A percentile compares a stretch with the other conserved stretches of the same genome.
These are phyloP conservation scores for Brachionus asplanchnoidis DNA, from an alignment of 1,140 invertebrate species.

Conservation along the genomic window DNA sequence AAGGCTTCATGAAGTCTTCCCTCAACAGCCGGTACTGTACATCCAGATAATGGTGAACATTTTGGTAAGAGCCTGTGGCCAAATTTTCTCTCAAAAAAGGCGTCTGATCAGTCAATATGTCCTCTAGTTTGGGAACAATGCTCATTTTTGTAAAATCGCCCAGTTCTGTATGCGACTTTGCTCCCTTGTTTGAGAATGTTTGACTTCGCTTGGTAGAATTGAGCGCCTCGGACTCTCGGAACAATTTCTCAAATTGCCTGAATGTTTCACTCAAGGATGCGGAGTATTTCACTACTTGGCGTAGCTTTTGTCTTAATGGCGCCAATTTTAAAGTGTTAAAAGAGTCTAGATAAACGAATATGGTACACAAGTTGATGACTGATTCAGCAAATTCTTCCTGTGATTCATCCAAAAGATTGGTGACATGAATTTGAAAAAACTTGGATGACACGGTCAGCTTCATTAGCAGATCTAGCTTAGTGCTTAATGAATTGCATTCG, in stretches of 20 bases:
- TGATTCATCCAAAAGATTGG: not conserved
- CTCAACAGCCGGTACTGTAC: constrained; percentile 68
- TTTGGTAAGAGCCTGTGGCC: constrained; percentile 62
- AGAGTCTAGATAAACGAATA: not conserved
- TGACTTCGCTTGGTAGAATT: not conserved
- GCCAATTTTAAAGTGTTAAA: not conserved
- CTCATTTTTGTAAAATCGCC: constrained; percentile 50
- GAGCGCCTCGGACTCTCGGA: not conserved
- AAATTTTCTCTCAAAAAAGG: constrained; percentile 62
- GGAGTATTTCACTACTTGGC: not conserved
- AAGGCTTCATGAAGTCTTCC: constrained; percentile 63
- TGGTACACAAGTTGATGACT: not conserved
- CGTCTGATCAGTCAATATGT: constrained; percentile 46
- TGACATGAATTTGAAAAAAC: not conserved
- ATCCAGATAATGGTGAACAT: constrained; percentile 69
- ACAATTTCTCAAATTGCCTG: not conserved
- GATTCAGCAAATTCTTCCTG: not conserved
- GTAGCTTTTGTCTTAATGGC: not conserved
- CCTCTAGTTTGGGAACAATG: constrained; percentile 48
- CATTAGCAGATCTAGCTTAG: not conserved
- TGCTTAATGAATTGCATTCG: not conserved
- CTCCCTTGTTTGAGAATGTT: not conserved
- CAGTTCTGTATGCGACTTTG: not conserved
- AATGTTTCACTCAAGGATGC: not conserved
- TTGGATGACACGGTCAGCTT: not conserved